Conservation (phyloP, 2,888 invertebrate species). For the Aquatica leii region DNA sequence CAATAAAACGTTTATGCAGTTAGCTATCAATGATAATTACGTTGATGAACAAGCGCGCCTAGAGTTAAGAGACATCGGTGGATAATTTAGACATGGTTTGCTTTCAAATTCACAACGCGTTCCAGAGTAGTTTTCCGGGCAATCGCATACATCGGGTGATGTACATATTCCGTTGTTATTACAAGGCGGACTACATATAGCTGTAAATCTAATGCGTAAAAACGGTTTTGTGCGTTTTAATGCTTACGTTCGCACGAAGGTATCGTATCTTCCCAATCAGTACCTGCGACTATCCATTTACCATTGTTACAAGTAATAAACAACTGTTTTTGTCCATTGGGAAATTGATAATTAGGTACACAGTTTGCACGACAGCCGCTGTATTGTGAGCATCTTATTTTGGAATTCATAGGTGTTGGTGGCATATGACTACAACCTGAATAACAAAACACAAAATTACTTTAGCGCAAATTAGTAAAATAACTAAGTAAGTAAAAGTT, state of each 20-base stretch:
- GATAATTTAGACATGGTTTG: slow-evolving; percentile 73
- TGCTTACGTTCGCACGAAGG: slow-evolving; percentile 72
- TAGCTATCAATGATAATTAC: slow-evolving; percentile 62
- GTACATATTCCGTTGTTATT: slow-evolving; percentile 84
- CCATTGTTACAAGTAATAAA: slow-evolving; percentile 62
- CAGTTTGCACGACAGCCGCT: slow-evolving; percentile 66
- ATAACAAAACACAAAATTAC: neutral
- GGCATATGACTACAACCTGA: slow-evolving; percentile 43
- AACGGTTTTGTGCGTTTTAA: neutral
- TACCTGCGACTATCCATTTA: slow-evolving; percentile 62
- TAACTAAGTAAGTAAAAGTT: no score
- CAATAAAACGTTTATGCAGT: neutral
- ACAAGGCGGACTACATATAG: slow-evolving; percentile 77
- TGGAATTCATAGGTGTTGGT: slow-evolving; percentile 54
- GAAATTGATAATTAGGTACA: slow-evolving; percentile 62
- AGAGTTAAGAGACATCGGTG: slow-evolving; percentile 73
- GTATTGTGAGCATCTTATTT: slow-evolving; percentile 54
- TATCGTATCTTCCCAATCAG: slow-evolving; percentile 58
- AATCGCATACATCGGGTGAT: slow-evolving; percentile 77
- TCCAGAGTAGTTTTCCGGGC: slow-evolving; percentile 76
- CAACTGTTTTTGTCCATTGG: slow-evolving; percentile 62
- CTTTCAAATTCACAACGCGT: slow-evolving; percentile 78
- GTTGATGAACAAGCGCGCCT: slow-evolving; percentile 68
- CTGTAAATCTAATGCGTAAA: slow-evolving; percentile 60
- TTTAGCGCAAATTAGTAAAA: no score